Evolutionary conservation across 2,888 invertebrate genomes (phyloP).

Genomic region (Lottia scabra): DNA sequence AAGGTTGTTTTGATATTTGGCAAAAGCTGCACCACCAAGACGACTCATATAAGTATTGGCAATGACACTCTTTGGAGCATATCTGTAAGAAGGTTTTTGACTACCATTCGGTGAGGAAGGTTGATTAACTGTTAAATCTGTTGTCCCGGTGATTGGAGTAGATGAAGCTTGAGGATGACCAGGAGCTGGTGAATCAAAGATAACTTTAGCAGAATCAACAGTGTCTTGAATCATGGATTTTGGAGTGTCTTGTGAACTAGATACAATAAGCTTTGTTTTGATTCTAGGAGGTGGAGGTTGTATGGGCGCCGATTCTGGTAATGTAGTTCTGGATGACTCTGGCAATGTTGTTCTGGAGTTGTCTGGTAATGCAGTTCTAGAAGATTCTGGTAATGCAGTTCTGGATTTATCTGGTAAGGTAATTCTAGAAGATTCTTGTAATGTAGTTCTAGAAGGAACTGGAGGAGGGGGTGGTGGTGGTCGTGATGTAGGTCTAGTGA

Average conservation of each 20-base stretch:
- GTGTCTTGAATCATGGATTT: constrained; percentile 5
- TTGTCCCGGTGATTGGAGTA: constrained; percentile 10
- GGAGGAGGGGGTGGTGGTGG: not conserved
- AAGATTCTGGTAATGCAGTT: not conserved
- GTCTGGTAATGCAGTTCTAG: not conserved
- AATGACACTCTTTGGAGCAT: constrained; percentile 67
- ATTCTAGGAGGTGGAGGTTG: constrained; percentile 16
- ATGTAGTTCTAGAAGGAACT: not conserved
- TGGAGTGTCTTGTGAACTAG: constrained; percentile 23
- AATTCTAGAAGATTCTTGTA: too few relatives aligned
- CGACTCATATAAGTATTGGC: constrained; percentile 66
- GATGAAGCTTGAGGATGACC: constrained; percentile 17
- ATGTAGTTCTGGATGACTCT: not conserved
- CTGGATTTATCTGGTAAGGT: too few relatives aligned
- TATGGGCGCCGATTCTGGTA: constrained; percentile 4
- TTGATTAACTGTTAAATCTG: not conserved
- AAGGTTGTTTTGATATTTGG: constrained; percentile 62
- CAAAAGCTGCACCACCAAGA: constrained; percentile 53
- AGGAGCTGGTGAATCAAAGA: constrained; percentile 11
- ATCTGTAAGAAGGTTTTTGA: constrained; percentile 49
- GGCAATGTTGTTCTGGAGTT: not conserved
- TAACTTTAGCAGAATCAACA: constrained; percentile 14
- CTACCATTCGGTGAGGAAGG: constrained; percentile 22
- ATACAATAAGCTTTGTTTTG: constrained; percentile 29
- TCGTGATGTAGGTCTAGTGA: not conserved